Conservation (phyloP, 2,113 vertebrate genomes). For the Triplophysa rosa region DNA sequence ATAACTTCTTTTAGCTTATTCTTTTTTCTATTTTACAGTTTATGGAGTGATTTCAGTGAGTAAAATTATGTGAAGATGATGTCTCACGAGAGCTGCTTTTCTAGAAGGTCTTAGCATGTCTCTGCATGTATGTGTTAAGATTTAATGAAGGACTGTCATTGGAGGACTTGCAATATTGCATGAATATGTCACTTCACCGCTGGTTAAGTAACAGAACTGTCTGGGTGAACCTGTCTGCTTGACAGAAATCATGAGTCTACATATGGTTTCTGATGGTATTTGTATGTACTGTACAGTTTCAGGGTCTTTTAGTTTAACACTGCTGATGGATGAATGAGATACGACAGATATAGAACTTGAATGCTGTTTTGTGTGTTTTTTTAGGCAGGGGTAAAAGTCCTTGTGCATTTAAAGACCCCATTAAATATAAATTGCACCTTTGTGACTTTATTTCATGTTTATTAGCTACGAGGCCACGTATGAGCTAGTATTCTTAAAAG, state of each 20-base stretch:
- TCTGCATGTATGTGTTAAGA: slow-evolving; percentile 60
- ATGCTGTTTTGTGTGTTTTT: slow-evolving; percentile 50
- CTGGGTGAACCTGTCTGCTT: slow-evolving; percentile 57
- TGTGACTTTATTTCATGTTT: not conserved
- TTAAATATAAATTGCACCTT: not conserved
- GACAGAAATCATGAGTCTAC: slow-evolving; percentile 60
- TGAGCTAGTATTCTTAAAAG: not conserved
- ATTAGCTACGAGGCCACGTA: not conserved
- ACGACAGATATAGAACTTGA: slow-evolving; percentile 62
- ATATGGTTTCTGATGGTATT: slow-evolving; percentile 71
- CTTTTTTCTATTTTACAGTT: not conserved
- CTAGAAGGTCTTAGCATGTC: slow-evolving; percentile 47
- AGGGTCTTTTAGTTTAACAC: slow-evolving; percentile 66
- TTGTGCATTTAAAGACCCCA: not conserved
- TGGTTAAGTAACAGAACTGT: slow-evolving; percentile 51
- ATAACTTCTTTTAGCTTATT: not conserved
- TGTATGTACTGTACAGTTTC: slow-evolving; percentile 73
- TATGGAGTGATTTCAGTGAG: not conserved
- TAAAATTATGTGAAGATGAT: slow-evolving; percentile 16
- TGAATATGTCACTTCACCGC: slow-evolving; percentile 65
- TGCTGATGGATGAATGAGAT: slow-evolving; percentile 61
- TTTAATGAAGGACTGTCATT: slow-evolving; percentile 66
- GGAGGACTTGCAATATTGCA: slow-evolving; percentile 57
- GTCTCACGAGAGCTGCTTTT: slow-evolving; percentile 5
- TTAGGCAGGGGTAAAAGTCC: not conserved